A percentile compares a stretch with the other conserved stretches of the same genome.
These are phyloP conservation scores for Vicugna pacos DNA, from an alignment of 2,113 vertebrate genomes.

Conservation along the genomic window DNA sequence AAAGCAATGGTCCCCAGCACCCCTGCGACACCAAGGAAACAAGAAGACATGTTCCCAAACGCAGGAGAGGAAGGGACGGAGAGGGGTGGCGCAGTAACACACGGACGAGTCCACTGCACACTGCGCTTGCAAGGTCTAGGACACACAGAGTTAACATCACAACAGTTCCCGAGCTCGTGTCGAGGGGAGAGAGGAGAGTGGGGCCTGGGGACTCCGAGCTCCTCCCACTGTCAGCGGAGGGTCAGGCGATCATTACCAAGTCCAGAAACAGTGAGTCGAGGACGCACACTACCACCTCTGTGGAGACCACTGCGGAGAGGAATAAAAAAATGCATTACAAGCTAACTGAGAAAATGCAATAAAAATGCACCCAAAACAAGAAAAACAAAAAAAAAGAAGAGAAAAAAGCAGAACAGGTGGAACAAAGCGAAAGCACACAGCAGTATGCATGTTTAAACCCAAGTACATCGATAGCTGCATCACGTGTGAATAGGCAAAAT, in stretches of 20 bases:
- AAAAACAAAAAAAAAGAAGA: neutral
- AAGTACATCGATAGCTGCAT: neutral
- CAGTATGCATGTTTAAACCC: neutral
- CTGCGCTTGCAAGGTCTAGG: accelerated
- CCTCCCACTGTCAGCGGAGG: neutral
- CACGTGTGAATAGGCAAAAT: neutral
- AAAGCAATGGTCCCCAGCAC: neutral
- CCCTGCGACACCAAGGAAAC: too few species aligned
- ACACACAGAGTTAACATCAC: accelerated
- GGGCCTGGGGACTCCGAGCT: neutral
- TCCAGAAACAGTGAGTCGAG: too few species aligned
- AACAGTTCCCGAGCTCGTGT: accelerated
- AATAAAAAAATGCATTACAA: neutral
- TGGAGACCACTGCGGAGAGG: neutral
- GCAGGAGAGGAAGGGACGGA: neutral
- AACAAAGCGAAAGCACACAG: neutral
- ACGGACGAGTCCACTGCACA: accelerated
- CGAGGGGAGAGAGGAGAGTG: neutral
- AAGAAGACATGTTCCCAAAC: neutral
- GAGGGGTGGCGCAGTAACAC: too few species aligned
- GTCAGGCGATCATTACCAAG: accelerated
- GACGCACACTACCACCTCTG: neutral
- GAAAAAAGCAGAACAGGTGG: neutral
- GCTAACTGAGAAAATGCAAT: neutral
- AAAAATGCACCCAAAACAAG: neutral